phyloP scores from a whole-genome alignment of 2,113 vertebrate genomes.

The Tachycineta bicolor region DNA sequence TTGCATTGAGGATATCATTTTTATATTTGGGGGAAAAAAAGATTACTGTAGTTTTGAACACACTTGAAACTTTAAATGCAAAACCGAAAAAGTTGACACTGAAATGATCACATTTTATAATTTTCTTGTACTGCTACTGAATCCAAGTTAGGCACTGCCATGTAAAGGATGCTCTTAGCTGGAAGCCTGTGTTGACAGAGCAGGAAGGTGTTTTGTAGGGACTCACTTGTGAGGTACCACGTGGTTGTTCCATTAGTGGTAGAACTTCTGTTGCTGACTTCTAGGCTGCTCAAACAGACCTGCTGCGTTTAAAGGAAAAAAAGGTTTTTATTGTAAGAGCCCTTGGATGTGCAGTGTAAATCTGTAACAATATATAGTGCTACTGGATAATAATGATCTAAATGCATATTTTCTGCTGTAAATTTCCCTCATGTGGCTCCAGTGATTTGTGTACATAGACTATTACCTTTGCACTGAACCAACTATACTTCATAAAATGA shows the following conservation, averaged over 20 bases:
- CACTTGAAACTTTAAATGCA: background rate
- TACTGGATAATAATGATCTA: constrained; percentile 1
- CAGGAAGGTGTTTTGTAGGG: background rate
- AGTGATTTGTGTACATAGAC: constrained; percentile 16
- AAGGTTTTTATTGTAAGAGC: background rate
- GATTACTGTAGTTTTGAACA: background rate
- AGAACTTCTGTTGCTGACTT: background rate
- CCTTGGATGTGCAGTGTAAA: constrained; percentile 44
- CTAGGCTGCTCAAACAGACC: background rate
- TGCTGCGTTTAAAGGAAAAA: background rate
- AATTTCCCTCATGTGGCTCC: background rate
- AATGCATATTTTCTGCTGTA: constrained; percentile 9
- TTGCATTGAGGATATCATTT: background rate
- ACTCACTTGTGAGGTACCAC: background rate
- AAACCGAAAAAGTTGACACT: background rate
- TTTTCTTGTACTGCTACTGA: background rate
- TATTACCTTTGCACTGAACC: constrained; percentile 28
- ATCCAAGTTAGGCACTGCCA: constrained; percentile 24
- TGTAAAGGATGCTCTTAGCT: constrained; percentile 1
- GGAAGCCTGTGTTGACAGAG: background rate
- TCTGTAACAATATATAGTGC: background rate
- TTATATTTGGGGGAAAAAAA: background rate
- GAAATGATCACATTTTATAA: background rate
- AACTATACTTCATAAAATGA: background rate
- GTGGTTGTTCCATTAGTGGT: background rate